Conservation (phyloP, 2,113 vertebrate genomes). For the Podarcis cretensis region DNA sequence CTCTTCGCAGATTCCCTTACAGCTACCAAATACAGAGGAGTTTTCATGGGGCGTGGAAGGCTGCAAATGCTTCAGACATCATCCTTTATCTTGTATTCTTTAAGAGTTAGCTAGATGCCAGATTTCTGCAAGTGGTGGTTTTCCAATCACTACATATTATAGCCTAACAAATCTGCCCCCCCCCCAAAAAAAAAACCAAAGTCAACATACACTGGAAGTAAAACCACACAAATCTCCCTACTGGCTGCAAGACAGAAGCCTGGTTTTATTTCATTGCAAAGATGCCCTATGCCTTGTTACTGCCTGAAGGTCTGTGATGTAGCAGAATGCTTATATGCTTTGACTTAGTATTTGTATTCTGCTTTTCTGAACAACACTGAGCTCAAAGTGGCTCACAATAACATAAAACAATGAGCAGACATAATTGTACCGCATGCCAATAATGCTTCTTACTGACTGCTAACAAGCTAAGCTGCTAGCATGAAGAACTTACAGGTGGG, state of each 20-base stretch:
- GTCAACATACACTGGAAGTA: not conserved
- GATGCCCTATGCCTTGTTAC: not conserved
- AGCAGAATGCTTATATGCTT: not conserved
- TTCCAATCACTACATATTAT: not conserved
- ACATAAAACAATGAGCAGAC: no score
- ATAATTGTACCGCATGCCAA: no score
- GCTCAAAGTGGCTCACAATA: no score
- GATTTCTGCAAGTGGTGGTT: not conserved
- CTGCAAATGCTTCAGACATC: not conserved
- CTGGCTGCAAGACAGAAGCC: not conserved
- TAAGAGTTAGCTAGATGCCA: not conserved
- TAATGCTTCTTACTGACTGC: no score
- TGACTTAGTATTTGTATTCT: no score
- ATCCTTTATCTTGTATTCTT: not conserved
- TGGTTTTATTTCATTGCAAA: not conserved
- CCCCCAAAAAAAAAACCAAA: not conserved
- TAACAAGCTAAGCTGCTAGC: not conserved
- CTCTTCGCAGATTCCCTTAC: not conserved
- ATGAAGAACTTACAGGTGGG: not conserved
- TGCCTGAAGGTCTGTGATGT: not conserved
- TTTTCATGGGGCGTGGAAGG: not conserved
- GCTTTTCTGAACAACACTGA: no score
- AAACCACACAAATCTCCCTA: not conserved
- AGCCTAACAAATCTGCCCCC: not conserved
- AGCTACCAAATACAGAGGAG: not conserved